These are phyloP conservation scores for Trichonephila inaurata DNA, from an alignment of 1,140 invertebrate genomes.

Conservation along the genomic window DNA sequence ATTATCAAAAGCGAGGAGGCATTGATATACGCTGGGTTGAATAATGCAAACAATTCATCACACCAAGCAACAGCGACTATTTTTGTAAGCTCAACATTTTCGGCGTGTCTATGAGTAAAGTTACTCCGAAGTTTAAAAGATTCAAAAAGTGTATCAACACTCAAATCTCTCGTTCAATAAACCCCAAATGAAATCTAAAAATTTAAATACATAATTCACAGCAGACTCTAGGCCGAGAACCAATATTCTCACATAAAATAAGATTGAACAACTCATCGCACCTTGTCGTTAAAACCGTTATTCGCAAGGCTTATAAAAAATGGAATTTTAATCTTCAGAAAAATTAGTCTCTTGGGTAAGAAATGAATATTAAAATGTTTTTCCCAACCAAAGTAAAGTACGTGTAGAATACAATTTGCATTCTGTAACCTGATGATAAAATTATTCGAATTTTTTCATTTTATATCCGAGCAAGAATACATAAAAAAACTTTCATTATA, in stretches of 20 bases:
- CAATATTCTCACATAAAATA: too few species aligned
- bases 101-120: neutral
- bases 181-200: neutral
- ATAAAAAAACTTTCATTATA: too few species aligned
- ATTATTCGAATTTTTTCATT: too few species aligned
- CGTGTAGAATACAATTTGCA: too few species aligned
- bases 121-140: neutral
- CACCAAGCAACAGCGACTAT: neutral
- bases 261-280: neutral
- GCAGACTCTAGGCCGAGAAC: neutral
- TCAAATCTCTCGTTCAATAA: neutral
- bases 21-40: neutral
- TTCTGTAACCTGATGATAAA: too few species aligned
- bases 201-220: neutral
- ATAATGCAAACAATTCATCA: neutral
- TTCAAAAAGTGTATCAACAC: neutral
- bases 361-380: too few species aligned
- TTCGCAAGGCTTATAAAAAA: neutral
- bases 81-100: neutral
- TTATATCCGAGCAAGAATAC: too few species aligned
- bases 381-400: too few species aligned
- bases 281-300: neutral
- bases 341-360: too few species aligned
- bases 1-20: neutral
- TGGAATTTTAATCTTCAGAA: too few species aligned